These are phyloP conservation scores for Papilio machaon DNA, from an alignment of 1,140 invertebrate species.

Conservation along the genomic window DNA sequence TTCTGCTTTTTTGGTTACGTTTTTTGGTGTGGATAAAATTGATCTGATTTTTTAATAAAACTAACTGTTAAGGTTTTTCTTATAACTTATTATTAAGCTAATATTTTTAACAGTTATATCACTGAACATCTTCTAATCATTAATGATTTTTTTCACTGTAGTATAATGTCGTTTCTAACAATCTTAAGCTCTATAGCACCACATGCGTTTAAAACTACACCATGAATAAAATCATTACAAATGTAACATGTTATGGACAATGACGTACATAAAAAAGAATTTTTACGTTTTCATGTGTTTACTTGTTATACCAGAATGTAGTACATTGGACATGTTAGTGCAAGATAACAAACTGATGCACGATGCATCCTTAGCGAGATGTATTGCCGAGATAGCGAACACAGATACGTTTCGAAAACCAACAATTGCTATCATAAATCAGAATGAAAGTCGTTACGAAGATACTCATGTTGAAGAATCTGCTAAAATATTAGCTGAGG, in stretches of 20 bases:
- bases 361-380: neutral
- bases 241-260: neutral
- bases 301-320: neutral
- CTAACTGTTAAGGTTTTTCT: too few relatives aligned
- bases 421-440: conserved; percentile 22
- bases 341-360: neutral
- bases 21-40: too few relatives aligned
- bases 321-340: neutral
- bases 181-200: neutral
- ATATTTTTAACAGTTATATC: too few relatives aligned
- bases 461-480: neutral
- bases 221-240: neutral
- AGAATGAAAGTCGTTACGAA: neutral
- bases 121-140: neutral
- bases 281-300: neutral
- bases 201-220: neutral
- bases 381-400: conserved; percentile 6
- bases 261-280: neutral
- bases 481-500: neutral
- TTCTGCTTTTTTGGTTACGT: neutral
- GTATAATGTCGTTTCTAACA: neutral
- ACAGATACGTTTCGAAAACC: neutral
- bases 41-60: too few relatives aligned
- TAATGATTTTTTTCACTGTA: neutral
- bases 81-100: too few relatives aligned